Conservation (phyloP, 2,113 vertebrate genomes). For the Oceanodroma tethys region DNA sequence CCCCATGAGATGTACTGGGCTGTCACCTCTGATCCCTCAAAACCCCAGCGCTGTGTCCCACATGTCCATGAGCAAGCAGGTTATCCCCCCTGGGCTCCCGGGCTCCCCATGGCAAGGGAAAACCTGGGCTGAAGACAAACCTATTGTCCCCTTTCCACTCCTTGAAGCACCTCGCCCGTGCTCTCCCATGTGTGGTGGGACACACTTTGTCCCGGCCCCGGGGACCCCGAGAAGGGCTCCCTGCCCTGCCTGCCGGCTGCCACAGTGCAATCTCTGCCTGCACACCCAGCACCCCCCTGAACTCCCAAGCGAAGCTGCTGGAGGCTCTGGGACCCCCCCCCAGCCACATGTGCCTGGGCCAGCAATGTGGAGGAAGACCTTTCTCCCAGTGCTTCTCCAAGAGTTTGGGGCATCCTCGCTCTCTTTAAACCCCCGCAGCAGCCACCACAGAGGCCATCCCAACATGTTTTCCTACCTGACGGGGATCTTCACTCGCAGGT, state of each 20-base stretch:
- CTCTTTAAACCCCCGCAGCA: not conserved
- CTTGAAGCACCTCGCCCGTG: rapidly evolving
- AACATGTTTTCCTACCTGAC: constrained; percentile 78
- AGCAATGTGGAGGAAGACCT: not conserved
- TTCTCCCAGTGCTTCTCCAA: not conserved
- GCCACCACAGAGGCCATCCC: not conserved
- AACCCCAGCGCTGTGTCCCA: not conserved
- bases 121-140: not conserved
- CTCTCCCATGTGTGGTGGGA: rapidly evolving
- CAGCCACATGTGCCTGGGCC: not conserved
- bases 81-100: rapidly evolving
- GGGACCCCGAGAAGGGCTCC: rapidly evolving
- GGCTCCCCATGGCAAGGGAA: not conserved
- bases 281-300: not conserved
- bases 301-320: not conserved
- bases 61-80: not conserved
- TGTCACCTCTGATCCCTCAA: not conserved
- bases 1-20: rapidly evolving
- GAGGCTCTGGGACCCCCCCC: not conserved
- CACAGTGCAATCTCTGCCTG: not conserved
- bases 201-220: not conserved
- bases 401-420: not conserved
- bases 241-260: not conserved
- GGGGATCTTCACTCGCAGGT: constrained; percentile 94
- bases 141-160: rapidly evolving